Evolutionary conservation across 1,140 invertebrate genomes (phyloP).

Genomic region (Psix sp.): DNA sequence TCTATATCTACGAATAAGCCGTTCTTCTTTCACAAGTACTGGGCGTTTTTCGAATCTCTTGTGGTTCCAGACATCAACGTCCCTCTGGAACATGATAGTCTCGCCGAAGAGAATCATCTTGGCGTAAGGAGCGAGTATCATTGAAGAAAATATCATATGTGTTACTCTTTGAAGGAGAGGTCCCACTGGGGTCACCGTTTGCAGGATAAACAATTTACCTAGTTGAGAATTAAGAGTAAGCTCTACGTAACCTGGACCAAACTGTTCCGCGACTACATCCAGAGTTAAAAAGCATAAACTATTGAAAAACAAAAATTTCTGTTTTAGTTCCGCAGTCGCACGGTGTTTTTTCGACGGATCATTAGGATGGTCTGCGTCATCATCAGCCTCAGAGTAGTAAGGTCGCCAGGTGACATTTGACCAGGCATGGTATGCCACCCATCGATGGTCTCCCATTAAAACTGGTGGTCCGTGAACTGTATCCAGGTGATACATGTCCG

Average conservation of each 20-base stretch:
- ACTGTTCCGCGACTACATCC: constrained; percentile 81
- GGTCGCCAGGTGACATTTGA: constrained; percentile 64
- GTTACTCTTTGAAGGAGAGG: constrained; percentile 87
- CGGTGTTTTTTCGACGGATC: constrained; percentile 76
- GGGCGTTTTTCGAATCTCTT: constrained; percentile 87
- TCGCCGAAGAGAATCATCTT: constrained; percentile 84
- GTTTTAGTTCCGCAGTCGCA: constrained; percentile 79
- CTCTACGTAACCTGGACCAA: constrained; percentile 88
- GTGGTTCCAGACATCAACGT: constrained; percentile 92
- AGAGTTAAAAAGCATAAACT: constrained; percentile 77
- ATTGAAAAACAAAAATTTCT: constrained; percentile 79
- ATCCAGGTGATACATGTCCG: constrained; percentile 88
- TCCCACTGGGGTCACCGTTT: constrained; percentile 88
- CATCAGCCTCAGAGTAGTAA: constrained; percentile 14
- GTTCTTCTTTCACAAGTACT: constrained; percentile 86
- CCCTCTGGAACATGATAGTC: constrained; percentile 89
- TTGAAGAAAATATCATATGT: constrained; percentile 84
- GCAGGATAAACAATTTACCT: constrained; percentile 83
- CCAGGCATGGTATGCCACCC: constrained; percentile 67
- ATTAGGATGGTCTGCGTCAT: constrained; percentile 5
- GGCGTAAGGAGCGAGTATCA: constrained; percentile 80
- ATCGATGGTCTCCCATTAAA: constrained; percentile 77
- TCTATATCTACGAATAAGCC: constrained; percentile 83
- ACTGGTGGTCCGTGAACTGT: constrained; percentile 83
- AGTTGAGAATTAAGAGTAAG: constrained; percentile 79